phyloP scores from a whole-genome alignment of 92 coral and sea anemone genomes.

The Umimayanthus chanpuru region DNA sequence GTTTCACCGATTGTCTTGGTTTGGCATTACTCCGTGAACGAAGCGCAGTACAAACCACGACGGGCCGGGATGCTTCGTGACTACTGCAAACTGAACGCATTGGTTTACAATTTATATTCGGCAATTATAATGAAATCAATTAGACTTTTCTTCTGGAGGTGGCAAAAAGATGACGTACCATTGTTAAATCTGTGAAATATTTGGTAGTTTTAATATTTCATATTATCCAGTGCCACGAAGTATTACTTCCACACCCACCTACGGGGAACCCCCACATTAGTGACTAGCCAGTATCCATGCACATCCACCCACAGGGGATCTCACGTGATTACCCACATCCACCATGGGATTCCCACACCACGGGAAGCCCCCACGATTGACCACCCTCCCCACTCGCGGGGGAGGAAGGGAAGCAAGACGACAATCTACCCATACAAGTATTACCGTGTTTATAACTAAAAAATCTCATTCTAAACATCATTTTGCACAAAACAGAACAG shows the following conservation, averaged over 20 bases:
- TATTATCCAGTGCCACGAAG: background rate
- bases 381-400: too few relatives aligned
- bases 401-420: too few relatives aligned
- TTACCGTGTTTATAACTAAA: too few relatives aligned
- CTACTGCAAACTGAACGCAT: background rate
- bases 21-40: background rate
- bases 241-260: background rate
- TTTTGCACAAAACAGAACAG: too few relatives aligned
- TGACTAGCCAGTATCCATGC: background rate
- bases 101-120: too few relatives aligned
- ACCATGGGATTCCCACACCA: too few relatives aligned
- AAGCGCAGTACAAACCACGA: background rate
- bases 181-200: background rate
- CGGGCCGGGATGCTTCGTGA: background rate
- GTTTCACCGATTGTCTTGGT: background rate
- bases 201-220: background rate
- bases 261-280: background rate
- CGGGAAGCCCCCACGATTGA: too few relatives aligned
- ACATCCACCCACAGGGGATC: too few relatives aligned
- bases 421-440: too few relatives aligned
- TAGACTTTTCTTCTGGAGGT: background rate
- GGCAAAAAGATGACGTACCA: background rate
- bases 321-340: too few relatives aligned
- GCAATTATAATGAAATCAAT: background rate
- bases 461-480: too few relatives aligned